Evolutionary conservation across 2,888 invertebrate genomes (phyloP), one percentile per base, ranked within the genome.

Genomic region (Plusia festucae): DNA sequence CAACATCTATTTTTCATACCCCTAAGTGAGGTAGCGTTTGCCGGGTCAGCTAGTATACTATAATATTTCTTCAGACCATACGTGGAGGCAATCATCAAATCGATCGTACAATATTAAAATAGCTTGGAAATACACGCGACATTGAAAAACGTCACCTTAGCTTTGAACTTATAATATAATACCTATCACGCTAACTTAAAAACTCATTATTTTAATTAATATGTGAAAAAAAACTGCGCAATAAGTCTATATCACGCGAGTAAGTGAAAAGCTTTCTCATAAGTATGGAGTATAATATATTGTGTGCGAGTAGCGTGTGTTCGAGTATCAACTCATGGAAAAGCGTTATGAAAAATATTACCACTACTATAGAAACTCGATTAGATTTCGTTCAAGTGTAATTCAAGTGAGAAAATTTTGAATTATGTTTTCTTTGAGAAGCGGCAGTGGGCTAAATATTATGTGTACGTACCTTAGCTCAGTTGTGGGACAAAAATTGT

Each of bases 361-460:
- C 20, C 24, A 20, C 0, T 65, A 76, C 68, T 44, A 22, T 4
- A 1, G 46, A 20, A 53, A 62, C 66, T 76, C 62, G 67, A 69
- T 22, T 1, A 7, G 22, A 30, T 32, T 11, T 52, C 53, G 13
- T 5, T n/a, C 32, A 11, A 16, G 18, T 20, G 30, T n/a, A 9
- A 9, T 15, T n/a, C 1, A n/a, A n/a, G n/a, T 2, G 8, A 2
- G 11, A 15, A 7, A 24, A n/a, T 8, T 18, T 11, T 40, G 40
- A n/a, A n/a, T n/a, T n/a, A n/a, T n/a, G n/a, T n/a, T n/a, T n/a
- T n/a, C n/a, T n/a, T n/a, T n/a, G n/a, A n/a, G n/a, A n/a, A n/a
- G n/a, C n/a, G n/a, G n/a, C n/a, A n/a, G n/a, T n/a, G n/a, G n/a
- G n/a, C n/a, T n/a, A n/a, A n/a, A n/a, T n/a, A n/a, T n/a, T n/a